Evolutionary conservation across 1,140 invertebrate genomes (phyloP).

Genomic region (Drosophila athabasca): DNA sequence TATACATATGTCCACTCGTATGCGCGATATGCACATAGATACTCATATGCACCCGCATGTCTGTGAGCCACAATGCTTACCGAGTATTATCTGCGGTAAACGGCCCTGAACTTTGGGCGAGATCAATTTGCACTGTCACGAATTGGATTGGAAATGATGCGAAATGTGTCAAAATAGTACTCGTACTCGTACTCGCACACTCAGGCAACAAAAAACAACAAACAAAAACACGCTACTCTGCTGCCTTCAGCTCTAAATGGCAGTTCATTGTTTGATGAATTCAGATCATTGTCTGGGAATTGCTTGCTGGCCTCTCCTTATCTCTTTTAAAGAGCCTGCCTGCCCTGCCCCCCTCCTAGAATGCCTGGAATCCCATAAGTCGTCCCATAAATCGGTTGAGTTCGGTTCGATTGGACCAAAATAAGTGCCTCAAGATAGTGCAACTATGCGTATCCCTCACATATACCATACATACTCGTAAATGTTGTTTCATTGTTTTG

Average conservation of each 20-base stretch:
- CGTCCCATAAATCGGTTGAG: no score
- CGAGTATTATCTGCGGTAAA: slow-evolving; percentile 9
- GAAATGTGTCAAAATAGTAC: slow-evolving; percentile 60
- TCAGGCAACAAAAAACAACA: slow-evolving; percentile 9
- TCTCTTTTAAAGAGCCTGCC: no score
- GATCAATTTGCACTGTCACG: slow-evolving; percentile 74
- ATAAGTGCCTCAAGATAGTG: no score
- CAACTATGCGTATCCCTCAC: no score
- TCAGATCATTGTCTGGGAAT: slow-evolving; percentile 2
- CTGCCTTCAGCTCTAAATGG: slow-evolving; percentile 36
- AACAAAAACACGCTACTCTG: no score
- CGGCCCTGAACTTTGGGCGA: slow-evolving; percentile 72
- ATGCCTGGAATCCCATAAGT: no score
- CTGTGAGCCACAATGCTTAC: slow-evolving; percentile 33
- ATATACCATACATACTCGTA: no score
- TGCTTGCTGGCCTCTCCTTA: background rate
- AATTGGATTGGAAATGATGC: slow-evolving; percentile 54
- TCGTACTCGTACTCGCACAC: background rate
- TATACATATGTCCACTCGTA: background rate
- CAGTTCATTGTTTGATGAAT: slow-evolving; percentile 57
- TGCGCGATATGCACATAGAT: background rate
- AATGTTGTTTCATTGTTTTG: no score
- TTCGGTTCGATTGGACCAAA: no score
- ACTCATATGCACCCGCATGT: slow-evolving; percentile 43
- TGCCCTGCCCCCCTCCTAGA: no score